A percentile compares a stretch with the other conserved stretches of the same genome.
These are phyloP conservation scores for Scartelaos histophorus DNA, from an alignment of 2,113 vertebrate species.

Conservation along the genomic window DNA sequence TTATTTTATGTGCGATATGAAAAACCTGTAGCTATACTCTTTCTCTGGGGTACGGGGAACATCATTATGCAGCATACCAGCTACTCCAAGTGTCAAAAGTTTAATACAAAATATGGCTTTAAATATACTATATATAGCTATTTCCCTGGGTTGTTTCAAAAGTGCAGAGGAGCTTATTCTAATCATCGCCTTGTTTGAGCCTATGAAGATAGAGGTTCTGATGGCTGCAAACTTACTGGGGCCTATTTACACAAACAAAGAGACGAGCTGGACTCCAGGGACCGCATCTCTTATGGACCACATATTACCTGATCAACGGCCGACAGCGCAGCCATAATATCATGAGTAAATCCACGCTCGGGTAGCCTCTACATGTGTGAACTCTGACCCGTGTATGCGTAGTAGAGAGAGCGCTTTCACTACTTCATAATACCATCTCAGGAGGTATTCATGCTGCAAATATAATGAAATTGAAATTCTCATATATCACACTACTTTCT, in stretches of 20 bases:
- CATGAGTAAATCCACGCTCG: constrained; percentile 5
- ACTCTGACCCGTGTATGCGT: background rate
- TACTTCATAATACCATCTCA: background rate
- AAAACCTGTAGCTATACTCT: constrained; percentile 10
- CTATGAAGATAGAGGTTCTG: constrained; percentile 35
- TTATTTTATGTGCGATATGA: constrained; percentile 51
- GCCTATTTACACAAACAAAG: constrained; percentile 32
- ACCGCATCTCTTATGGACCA: constrained; percentile 43
- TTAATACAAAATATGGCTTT: constrained; percentile 3
- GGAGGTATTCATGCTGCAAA: background rate
- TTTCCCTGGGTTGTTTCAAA: constrained; percentile 22
- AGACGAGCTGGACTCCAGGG: constrained; percentile 56
- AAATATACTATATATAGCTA: background rate
- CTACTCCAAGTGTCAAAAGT: background rate
- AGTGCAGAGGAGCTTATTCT: constrained; percentile 9
- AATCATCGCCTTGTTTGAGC: background rate
- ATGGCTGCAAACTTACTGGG: constrained; percentile 32
- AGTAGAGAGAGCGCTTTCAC: background rate
- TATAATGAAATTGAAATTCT: background rate
- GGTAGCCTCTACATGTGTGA: background rate
- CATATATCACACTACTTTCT: too few relatives aligned
- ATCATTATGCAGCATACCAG: constrained; percentile 3
- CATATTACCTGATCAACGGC: constrained; percentile 21
- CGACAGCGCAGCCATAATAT: background rate
- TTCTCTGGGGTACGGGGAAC: background rate